Percentiles rank a stretch among this genome's conserved stretches.
phyloP scores from a whole-genome alignment of 2,797 vertebrate genomes.

The Enteromius thamalakanensis region DNA sequence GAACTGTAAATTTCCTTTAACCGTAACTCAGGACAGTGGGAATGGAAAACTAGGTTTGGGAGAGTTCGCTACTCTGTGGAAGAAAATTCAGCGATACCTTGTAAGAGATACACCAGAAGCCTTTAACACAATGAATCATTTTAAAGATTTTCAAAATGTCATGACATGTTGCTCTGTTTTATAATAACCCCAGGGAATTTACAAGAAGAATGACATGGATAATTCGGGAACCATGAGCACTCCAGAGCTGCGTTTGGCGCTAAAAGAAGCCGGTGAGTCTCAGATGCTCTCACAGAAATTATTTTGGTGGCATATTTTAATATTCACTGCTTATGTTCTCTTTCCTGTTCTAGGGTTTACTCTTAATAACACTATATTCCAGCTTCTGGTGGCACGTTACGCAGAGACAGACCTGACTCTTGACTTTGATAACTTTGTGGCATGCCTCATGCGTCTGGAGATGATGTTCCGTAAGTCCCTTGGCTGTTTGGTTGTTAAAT shows the following conservation, averaged over 20 bases:
- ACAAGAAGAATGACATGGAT: conserved; percentile 83
- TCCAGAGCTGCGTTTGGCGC: conserved; percentile 82
- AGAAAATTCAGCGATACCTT: conserved; percentile 89
- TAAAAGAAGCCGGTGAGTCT: conserved; percentile 82
- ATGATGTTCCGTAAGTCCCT: conserved; percentile 78
- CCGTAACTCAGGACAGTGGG: conserved; percentile 74
- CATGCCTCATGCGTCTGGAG: conserved; percentile 78
- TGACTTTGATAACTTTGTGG: conserved; percentile 77
- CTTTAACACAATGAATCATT: neutral
- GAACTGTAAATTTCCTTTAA: conserved; percentile 70
- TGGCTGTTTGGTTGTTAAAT: neutral
- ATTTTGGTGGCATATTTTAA: neutral
- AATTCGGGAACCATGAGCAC: conserved; percentile 88
- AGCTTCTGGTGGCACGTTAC: conserved; percentile 68
- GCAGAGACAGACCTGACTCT: conserved; percentile 67
- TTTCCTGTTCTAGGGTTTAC: conserved; percentile 71
- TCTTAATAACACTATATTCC: conserved; percentile 73
- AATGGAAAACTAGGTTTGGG: conserved; percentile 80
- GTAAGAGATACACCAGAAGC: conserved; percentile 65
- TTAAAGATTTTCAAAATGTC: neutral
- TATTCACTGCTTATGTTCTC: neutral
- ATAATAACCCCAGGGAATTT: conserved; percentile 77
- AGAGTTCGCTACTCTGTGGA: conserved; percentile 88
- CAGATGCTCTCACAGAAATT: neutral
- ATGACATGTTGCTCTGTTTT: neutral